Evolutionary conservation across 2,797 vertebrate species (phyloP).

Genomic region (Rhyacichthys aspro): DNA sequence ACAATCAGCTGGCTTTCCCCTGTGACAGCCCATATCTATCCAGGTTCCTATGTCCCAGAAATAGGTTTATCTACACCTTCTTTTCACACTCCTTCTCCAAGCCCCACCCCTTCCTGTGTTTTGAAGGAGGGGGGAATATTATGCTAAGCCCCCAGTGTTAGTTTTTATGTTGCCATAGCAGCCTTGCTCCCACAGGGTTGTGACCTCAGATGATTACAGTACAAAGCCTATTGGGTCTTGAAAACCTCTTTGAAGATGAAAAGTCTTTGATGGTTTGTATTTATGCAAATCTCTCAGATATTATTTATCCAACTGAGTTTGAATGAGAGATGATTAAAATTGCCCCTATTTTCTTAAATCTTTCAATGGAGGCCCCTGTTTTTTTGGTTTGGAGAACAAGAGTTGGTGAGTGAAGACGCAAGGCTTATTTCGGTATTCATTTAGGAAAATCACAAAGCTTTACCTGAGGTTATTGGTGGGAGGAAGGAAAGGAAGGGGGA

Average conservation of each 20-base stretch:
- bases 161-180: constrained; percentile 99
- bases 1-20: constrained; percentile 51
- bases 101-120: constrained; percentile 64
- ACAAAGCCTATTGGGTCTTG: constrained; percentile 99
- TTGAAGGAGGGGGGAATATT: constrained; percentile 82
- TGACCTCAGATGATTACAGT: constrained; percentile 99
- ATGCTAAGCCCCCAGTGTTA: constrained; percentile 99
- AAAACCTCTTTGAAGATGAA: constrained; percentile 99
- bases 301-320: constrained; percentile 99
- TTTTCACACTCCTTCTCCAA: constrained; percentile 67
- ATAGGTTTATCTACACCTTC: constrained; percentile 76
- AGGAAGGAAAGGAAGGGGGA: constrained; percentile 53
- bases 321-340: constrained; percentile 99
- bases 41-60: constrained; percentile 67
- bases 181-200: constrained; percentile 99
- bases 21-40: constrained; percentile 53
- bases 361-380: constrained; percentile 92
- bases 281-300: constrained; percentile 99
- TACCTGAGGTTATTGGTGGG: constrained; percentile 88
- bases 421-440: constrained; percentile 88
- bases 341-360: constrained; percentile 90
- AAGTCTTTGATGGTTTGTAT: constrained; percentile 99
- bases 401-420: constrained; percentile 79
- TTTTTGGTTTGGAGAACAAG: constrained; percentile 88
- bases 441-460: constrained; percentile 81